Base-by-base conservation (phyloP, 1,140 invertebrate species). In the Teleogryllus occipitalis region DNA sequence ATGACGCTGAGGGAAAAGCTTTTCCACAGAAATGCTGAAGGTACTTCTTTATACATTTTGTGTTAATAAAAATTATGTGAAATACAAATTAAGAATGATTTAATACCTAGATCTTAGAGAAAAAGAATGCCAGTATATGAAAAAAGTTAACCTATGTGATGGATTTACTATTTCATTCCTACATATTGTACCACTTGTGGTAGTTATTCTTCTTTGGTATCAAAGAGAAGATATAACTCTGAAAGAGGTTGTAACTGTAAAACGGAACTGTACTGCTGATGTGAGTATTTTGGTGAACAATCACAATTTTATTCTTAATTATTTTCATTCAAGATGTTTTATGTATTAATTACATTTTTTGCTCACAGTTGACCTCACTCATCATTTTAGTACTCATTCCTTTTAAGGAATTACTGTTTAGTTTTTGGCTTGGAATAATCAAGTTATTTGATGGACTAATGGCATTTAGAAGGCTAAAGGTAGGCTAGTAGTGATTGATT, bases 381-480 rank as follows among this genome's bases (percentile, higher is more conserved):
- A 74, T 83, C 10, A 82, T 83, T 8, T 74, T 84, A 10, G 82
- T 84, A 54, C 73, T 84, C 5, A 78, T 83, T 8, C 82, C 83
- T 74, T 72, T 84, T 14, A 84, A 84, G 74, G 74, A 83, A 46
- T 83, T 82, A 74, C 78, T 83, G 73, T 77, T 82, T 7, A 82
- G 81, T n/a, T 83, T 82, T 47, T 83, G 82, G 83, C 76, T 83
- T 47, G 82, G 82, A 21, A 81, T 83, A 78, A 83, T 81, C 73
- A 83, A 82, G 73, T 82, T 84, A 74, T 83, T 82, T 15, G 78
- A 82, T 76, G 83, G 82, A 75, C 14, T 83, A 18, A 79, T 82
- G 27, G 82, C 83, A 77, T 79, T 84, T 8, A 82, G 83, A 47
- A 83, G 83, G 74, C 80, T 83, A 15, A 84, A 84, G 81, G 83